Evolutionary conservation across 2,888 invertebrate species (phyloP), one percentile per base, ranked within the genome.

Genomic region (Watsonalla cultraria): DNA sequence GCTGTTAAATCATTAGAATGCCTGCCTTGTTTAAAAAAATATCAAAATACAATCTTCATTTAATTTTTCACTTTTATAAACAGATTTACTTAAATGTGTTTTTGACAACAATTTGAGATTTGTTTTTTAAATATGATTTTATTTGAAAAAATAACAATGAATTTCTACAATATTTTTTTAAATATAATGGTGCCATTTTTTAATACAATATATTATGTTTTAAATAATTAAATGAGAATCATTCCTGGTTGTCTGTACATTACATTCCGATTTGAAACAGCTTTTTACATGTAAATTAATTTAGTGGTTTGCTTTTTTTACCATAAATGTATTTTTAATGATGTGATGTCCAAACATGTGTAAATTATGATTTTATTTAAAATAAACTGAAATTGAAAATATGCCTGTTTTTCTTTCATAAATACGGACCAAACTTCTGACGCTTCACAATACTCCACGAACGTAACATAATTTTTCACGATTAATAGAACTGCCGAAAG

Each of bases 301-400:
- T 45, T 45, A 35, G 51, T 45, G 45, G 13, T 35, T 51, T 51
- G 24, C 37, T 51, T 66, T 68, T 67, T 70, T 58, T 72, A 75
- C 70, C 66, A 65, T 66, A 58, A 65, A 69, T 69, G 65, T 49
- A 49, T 11, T 76, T 74, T 71, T 74, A 66, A 60, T 56, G 64
- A 68, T 76, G 77, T 78, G 74, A 78, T 78, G 80, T 76, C 72
- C 72, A 66, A 64, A 66, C 65, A 68, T 69, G 61, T 60, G 56
- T 66, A 64, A 74, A 65, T 58, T 68, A 63, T 79, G 72, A 72
- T 74, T 76, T 73, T 75, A 74, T 81, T 70, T 54, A 68, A 77
- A 77, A 82, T 77, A 80, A 80, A 80, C 65, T 56, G 54, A 70
- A 65, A 61, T 54, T 50, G 50, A 55, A 33, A 15, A 33, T 11